phyloP scores from a whole-genome alignment of 2,888 invertebrate species.

The Tortrix viridana region DNA sequence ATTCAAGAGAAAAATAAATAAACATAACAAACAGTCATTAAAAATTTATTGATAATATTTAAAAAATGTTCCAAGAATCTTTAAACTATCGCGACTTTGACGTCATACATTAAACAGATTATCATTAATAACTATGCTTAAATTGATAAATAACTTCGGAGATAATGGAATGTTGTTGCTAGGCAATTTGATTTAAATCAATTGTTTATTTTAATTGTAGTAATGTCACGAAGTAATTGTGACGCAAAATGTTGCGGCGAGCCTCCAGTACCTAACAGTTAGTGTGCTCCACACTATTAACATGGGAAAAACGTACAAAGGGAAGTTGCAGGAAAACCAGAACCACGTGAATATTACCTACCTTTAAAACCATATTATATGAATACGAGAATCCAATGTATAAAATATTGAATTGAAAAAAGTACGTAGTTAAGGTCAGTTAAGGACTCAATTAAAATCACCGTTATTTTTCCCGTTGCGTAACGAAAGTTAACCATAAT shows the following conservation, averaged over 20 bases:
- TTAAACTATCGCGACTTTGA: conserved; percentile 29
- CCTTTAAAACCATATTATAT: too few relatives aligned
- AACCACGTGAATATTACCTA: too few relatives aligned
- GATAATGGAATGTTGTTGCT: conserved; percentile 25
- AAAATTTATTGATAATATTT: conserved; percentile 29
- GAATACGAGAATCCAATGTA: too few relatives aligned
- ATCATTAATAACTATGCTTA: conserved; percentile 20
- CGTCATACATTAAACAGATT: conserved; percentile 30
- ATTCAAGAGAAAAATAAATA: conserved; percentile 12
- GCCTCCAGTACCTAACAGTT: too few relatives aligned
- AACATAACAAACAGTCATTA: conserved; percentile 28
- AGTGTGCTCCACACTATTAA: too few relatives aligned
- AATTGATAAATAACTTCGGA: conserved; percentile 5
- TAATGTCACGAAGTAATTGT: background rate
- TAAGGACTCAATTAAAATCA: too few relatives aligned
- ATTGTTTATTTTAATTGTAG: conserved; percentile 11
- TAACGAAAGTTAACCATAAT: too few relatives aligned
- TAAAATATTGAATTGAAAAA: too few relatives aligned
- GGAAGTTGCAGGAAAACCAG: too few relatives aligned
- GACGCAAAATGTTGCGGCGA: conserved; percentile 3
- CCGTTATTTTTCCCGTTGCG: too few relatives aligned
- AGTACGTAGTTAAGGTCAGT: too few relatives aligned
- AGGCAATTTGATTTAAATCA: conserved; percentile 10
- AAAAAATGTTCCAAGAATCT: conserved; percentile 28
- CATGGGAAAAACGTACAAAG: too few relatives aligned